These are phyloP conservation scores for Calliopum simillimum DNA, from an alignment of 2,888 invertebrate species.

Conservation along the genomic window DNA sequence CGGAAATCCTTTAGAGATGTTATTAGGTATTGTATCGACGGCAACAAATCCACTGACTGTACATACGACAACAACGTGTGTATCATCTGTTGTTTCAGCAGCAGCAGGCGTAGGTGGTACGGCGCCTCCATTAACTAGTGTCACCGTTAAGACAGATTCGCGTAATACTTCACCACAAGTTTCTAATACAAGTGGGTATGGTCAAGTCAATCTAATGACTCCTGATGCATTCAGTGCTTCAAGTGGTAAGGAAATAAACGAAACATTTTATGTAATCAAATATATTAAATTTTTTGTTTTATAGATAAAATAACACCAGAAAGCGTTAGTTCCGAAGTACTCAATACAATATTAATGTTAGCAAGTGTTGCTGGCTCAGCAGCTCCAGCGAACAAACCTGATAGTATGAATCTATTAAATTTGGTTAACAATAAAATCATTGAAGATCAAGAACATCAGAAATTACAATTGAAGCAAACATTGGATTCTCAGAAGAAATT, in stretches of 20 bases:
- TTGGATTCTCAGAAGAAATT: slow-evolving; percentile 62
- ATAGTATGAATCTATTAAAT: slow-evolving; percentile 60
- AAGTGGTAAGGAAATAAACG: slow-evolving; percentile 36
- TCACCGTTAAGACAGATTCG: slow-evolving; percentile 53
- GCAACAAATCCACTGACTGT: slow-evolving; percentile 39
- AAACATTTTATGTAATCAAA: not conserved
- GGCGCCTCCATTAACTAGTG: slow-evolving; percentile 46
- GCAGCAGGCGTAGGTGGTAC: slow-evolving; percentile 53
- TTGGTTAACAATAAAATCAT: slow-evolving; percentile 65
- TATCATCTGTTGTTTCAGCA: slow-evolving; percentile 50
- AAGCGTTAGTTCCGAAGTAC: slow-evolving; percentile 63
- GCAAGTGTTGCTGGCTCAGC: slow-evolving; percentile 62
- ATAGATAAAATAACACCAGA: slow-evolving; percentile 56
- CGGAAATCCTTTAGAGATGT: slow-evolving; percentile 51
- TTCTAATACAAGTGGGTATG: slow-evolving; percentile 51
- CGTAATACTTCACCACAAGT: slow-evolving; percentile 56
- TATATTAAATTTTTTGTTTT: not conserved
- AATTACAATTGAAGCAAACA: slow-evolving; percentile 58
- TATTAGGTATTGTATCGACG: slow-evolving; percentile 53
- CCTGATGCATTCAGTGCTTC: slow-evolving; percentile 84
- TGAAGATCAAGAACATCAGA: slow-evolving; percentile 65
- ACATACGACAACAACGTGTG: slow-evolving; percentile 34
- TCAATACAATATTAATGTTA: slow-evolving; percentile 66
- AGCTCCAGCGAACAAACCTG: slow-evolving; percentile 50
- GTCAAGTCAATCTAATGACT: slow-evolving; percentile 81